Base-by-base conservation (phyloP, 2,113 vertebrate species). In the Gymnocephalus cernua region DNA sequence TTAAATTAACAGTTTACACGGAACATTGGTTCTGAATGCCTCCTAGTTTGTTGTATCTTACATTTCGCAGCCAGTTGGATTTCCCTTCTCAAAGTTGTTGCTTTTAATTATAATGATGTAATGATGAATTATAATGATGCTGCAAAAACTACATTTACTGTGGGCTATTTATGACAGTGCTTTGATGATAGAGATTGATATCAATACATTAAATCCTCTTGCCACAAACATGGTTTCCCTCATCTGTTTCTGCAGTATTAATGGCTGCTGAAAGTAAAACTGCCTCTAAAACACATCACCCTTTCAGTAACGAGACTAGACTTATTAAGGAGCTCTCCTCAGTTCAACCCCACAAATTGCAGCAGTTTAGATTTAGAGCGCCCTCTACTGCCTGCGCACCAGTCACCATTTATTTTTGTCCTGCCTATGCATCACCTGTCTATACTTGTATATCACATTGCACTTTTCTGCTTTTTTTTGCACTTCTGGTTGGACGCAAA, bases 331-430 rank as follows among this genome's bases (percentile, higher is more conserved):
- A 4, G 58, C 56, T 47, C 58, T 32, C 16, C 75, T 38, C 47
- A 63, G 1, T 7, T 72, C 75, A 59, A 68, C 64, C 21, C 54
- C 4, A 23, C 5, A 0, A 1, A 14, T 68, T 88, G 65, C 62
- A 44, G 86, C 65, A 91, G 90, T 41, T 77, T 77, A 86, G 86
- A 93, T 41, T 77, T 77, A 86, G 86, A 93, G 94, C 94, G 95
- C 95, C 95, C 95, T 94, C 95, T 95, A 83, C 92, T 81, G 95
- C 79, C 81, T 3, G 62, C 27, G 2, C 15, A 58, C 7, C 47
- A 23, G 25, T 2, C 25, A 21, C 21, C 12, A 6, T 32, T n/a
- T n/a, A n/a, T n/a, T n/a, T n/a, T n/a, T n/a, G n/a, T n/a, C n/a
- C n/a, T n/a, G n/a, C n/a, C n/a, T n/a, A n/a, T n/a, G n/a, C n/a